phyloP scores from a whole-genome alignment of 1,140 invertebrate genomes.

The Cyclina sinensis region DNA sequence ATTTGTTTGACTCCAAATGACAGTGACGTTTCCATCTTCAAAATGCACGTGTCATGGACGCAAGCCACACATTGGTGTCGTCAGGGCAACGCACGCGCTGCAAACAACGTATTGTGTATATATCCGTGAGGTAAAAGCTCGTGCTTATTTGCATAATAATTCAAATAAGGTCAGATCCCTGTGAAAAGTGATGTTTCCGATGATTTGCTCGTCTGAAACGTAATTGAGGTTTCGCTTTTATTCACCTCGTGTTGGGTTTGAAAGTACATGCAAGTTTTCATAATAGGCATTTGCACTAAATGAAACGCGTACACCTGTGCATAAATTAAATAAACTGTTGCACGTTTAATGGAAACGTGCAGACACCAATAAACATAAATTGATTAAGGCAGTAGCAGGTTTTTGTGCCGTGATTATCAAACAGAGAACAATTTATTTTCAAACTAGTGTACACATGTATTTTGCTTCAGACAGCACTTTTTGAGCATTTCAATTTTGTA shows the following conservation, averaged over 20 bases:
- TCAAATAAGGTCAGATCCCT: constrained; percentile 32
- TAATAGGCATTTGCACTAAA: constrained; percentile 7
- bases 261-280: not conserved
- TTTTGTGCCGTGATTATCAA: too few species aligned
- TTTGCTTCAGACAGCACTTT: too few species aligned
- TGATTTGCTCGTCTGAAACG: constrained; percentile 10
- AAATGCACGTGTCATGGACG: constrained; percentile 40
- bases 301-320: not conserved
- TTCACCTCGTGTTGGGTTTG: not conserved
- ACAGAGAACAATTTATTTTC: too few species aligned
- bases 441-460: too few species aligned
- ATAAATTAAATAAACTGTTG: constrained; percentile 8
- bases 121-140: constrained; percentile 32
- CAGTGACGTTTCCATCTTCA: constrained; percentile 33
- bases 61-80: constrained; percentile 31
- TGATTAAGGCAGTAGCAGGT: too few species aligned
- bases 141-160: constrained; percentile 27
- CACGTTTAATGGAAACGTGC: not conserved
- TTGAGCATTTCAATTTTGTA: too few species aligned
- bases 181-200: constrained; percentile 26
- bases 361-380: too few species aligned
- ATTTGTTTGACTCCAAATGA: constrained; percentile 54
- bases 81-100: constrained; percentile 29
- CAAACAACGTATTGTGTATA: constrained; percentile 28
- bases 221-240: constrained; percentile 9